These are phyloP conservation scores for Pseudococcus viburni DNA, from an alignment of 2,888 invertebrate genomes.

Conservation along the genomic window DNA sequence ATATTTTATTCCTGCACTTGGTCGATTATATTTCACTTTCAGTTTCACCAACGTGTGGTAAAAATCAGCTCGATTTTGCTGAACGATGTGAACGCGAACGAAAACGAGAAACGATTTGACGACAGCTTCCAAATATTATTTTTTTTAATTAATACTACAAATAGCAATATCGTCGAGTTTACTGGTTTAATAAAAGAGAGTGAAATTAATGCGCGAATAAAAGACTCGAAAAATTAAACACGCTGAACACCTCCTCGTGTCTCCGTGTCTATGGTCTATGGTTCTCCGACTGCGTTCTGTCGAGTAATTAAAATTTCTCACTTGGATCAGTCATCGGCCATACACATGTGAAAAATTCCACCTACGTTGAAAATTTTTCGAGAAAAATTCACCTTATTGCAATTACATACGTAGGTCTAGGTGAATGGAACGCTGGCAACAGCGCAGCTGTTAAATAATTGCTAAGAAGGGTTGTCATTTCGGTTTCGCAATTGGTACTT, in stretches of 20 bases:
- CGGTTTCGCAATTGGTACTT: slow-evolving; percentile 65
- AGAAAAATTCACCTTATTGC: neutral
- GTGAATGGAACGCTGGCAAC: neutral
- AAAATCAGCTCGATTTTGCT: neutral
- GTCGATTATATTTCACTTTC: neutral
- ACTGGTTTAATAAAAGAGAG: neutral
- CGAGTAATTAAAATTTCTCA: slow-evolving; percentile 8
- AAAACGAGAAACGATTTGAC: neutral
- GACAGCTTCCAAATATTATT: slow-evolving; percentile 48
- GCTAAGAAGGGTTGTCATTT: slow-evolving; percentile 66
- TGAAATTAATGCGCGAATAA: slow-evolving; percentile 33
- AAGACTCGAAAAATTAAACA: slow-evolving; percentile 30
- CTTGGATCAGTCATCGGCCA: neutral
- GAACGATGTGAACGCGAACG: slow-evolving; percentile 1
- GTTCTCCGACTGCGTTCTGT: neutral
- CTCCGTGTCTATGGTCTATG: neutral
- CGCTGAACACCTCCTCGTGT: neutral
- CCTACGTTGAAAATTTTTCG: neutral
- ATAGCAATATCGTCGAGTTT: slow-evolving; percentile 51
- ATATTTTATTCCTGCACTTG: neutral
- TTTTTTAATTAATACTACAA: slow-evolving; percentile 45
- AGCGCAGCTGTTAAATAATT: slow-evolving; percentile 42
- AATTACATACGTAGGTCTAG: neutral
- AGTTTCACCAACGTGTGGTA: neutral
- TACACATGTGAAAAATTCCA: neutral